These are phyloP conservation scores for Fistularia tabacaria DNA, from an alignment of 2,797 vertebrate genomes.

Conservation along the genomic window DNA sequence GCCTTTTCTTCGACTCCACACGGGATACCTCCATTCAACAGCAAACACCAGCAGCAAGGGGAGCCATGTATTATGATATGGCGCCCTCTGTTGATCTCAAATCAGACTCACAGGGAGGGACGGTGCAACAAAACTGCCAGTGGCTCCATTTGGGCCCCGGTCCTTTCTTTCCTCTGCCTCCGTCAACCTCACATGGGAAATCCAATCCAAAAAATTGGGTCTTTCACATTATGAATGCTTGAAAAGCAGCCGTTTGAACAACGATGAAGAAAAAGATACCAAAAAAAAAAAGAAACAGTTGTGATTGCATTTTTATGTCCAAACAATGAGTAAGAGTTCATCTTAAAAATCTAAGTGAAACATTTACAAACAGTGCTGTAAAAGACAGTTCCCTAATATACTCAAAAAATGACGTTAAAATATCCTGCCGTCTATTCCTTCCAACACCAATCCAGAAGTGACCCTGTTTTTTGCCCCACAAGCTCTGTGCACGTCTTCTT, in stretches of 20 bases:
- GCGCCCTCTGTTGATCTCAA: slow-evolving; percentile 53
- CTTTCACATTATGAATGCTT: slow-evolving; percentile 80
- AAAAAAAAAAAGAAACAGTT: slow-evolving; percentile 32
- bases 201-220: slow-evolving; percentile 49
- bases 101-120: slow-evolving; percentile 1
- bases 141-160: slow-evolving; percentile 26
- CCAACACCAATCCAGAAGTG: slow-evolving; percentile 56
- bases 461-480: slow-evolving; percentile 66
- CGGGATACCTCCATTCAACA: slow-evolving; percentile 10
- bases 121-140: slow-evolving; percentile 52
- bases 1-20: slow-evolving; percentile 21
- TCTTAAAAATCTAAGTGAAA: slow-evolving; percentile 66
- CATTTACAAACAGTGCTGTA: slow-evolving; percentile 73
- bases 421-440: slow-evolving; percentile 54
- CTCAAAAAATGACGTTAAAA: slow-evolving; percentile 57
- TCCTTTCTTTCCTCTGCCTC: slow-evolving; percentile 33
- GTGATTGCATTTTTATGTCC: slow-evolving; percentile 54
- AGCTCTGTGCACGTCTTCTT: slow-evolving; percentile 66
- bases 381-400: slow-evolving; percentile 64
- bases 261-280: slow-evolving; percentile 44
- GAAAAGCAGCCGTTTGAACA: slow-evolving; percentile 68
- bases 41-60: slow-evolving; percentile 17
- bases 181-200: slow-evolving; percentile 32
- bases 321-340: slow-evolving; percentile 64
- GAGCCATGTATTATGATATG: slow-evolving; percentile 27